Conservation (phyloP, 2,888 invertebrate genomes). For the Troides helena region DNA sequence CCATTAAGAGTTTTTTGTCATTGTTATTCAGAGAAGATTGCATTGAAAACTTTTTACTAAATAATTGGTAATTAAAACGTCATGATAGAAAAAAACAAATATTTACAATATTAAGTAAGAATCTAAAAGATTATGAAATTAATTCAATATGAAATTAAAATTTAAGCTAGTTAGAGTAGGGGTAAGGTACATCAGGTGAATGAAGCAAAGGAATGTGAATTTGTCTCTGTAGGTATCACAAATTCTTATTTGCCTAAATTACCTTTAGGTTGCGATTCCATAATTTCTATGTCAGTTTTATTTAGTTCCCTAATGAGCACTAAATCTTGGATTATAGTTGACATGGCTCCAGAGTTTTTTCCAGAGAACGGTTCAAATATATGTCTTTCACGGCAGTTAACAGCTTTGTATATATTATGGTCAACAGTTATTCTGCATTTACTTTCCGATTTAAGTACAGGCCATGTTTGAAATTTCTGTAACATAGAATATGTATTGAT, state of each 20-base stretch:
- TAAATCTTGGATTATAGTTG: slow-evolving; percentile 82
- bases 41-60: no score
- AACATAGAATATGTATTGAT: slow-evolving; percentile 35
- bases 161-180: no score
- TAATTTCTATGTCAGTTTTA: slow-evolving; percentile 61
- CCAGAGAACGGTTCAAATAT: slow-evolving; percentile 89
- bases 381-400: slow-evolving; percentile 86
- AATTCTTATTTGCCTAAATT: slow-evolving; percentile 18
- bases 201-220: no score
- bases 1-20: no score
- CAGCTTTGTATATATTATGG: slow-evolving; percentile 85
- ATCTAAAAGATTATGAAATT: no score
- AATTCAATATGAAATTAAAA: no score
- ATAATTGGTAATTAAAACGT: no score
- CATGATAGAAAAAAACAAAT: no score
- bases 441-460: slow-evolving; percentile 86
- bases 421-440: slow-evolving; percentile 87
- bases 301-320: slow-evolving; percentile 77
- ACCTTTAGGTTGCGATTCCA: slow-evolving; percentile 72
- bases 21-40: no score
- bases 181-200: no score
- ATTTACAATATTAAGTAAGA: no score
- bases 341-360: slow-evolving; percentile 85
- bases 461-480: slow-evolving; percentile 85
- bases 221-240: no score